Evolutionary conservation across 1,140 invertebrate species (phyloP).

Genomic region (Plodia interpunctella): DNA sequence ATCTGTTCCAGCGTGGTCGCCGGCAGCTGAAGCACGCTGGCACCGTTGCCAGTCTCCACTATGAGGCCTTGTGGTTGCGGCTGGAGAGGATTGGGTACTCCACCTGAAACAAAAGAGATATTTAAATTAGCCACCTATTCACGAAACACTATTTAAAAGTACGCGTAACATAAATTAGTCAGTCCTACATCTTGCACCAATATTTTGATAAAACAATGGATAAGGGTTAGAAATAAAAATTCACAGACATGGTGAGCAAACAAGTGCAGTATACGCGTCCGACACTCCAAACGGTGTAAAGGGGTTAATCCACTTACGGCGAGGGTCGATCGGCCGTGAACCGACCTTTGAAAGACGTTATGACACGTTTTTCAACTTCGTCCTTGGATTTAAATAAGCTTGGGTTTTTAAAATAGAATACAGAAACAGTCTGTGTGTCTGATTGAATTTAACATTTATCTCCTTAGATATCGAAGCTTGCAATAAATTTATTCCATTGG

Average conservation of each 20-base stretch:
- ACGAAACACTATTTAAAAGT: too few relatives aligned
- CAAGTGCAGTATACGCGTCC: slow-evolving; percentile 18
- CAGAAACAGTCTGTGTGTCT: too few relatives aligned
- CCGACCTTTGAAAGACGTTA: slow-evolving; percentile 31
- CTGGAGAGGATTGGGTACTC: slow-evolving; percentile 38
- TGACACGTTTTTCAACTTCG: slow-evolving; percentile 24
- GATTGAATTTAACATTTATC: too few relatives aligned
- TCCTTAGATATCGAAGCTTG: too few relatives aligned
- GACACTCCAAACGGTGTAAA: slow-evolving; percentile 41
- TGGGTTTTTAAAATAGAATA: too few relatives aligned
- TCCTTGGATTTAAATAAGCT: slow-evolving; percentile 15
- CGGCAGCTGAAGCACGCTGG: slow-evolving; percentile 80
- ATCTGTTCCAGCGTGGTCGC: slow-evolving; percentile 81
- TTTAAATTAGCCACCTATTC: not conserved
- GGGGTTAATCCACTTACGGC: slow-evolving; percentile 58
- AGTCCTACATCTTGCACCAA: slow-evolving; percentile 21
- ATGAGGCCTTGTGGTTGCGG: slow-evolving; percentile 69
- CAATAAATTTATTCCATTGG: too few relatives aligned
- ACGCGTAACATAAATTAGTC: not conserved
- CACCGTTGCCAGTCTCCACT: slow-evolving; percentile 77
- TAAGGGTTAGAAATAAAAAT: slow-evolving; percentile 9
- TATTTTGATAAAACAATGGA: slow-evolving; percentile 4
- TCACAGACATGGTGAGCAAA: slow-evolving; percentile 11
- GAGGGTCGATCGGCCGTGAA: slow-evolving; percentile 46
- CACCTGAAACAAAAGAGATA: slow-evolving; percentile 54